phyloP scores from a whole-genome alignment of 2,888 invertebrate genomes.

The Meteorus colon region DNA sequence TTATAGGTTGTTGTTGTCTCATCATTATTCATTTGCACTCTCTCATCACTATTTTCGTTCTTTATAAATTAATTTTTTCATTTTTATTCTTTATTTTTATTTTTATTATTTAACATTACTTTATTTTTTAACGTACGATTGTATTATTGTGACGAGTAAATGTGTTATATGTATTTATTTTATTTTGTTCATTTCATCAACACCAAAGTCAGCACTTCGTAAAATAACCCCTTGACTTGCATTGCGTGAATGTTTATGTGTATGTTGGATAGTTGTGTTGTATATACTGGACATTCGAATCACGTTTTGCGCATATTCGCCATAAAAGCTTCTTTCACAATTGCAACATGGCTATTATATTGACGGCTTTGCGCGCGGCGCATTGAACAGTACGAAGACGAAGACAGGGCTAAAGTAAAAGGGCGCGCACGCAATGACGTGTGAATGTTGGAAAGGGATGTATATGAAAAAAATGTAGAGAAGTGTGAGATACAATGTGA shows the following conservation, averaged over 20 bases:
- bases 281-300: slow-evolving; percentile 50
- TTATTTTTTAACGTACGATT: neutral
- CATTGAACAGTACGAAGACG: neutral
- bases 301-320: slow-evolving; percentile 52
- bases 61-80: neutral
- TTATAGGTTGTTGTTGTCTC: neutral
- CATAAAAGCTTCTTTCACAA: slow-evolving; percentile 46
- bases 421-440: slow-evolving; percentile 36
- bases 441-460: slow-evolving; percentile 22
- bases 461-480: slow-evolving; percentile 8
- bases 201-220: slow-evolving; percentile 52
- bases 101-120: neutral
- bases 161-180: slow-evolving; percentile 44
- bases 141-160: slow-evolving; percentile 28
- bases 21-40: slow-evolving; percentile 13
- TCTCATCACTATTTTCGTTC: slow-evolving; percentile 9
- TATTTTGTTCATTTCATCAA: slow-evolving; percentile 43
- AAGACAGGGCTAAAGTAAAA: neutral
- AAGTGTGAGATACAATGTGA: too few relatives aligned
- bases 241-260: neutral
- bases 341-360: slow-evolving; percentile 42
- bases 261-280: neutral
- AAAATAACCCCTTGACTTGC: slow-evolving; percentile 44
- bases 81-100: neutral
- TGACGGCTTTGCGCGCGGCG: slow-evolving; percentile 31